These are phyloP conservation scores for Maniola hyperantus DNA, from an alignment of 2,888 invertebrate genomes.

Conservation along the genomic window DNA sequence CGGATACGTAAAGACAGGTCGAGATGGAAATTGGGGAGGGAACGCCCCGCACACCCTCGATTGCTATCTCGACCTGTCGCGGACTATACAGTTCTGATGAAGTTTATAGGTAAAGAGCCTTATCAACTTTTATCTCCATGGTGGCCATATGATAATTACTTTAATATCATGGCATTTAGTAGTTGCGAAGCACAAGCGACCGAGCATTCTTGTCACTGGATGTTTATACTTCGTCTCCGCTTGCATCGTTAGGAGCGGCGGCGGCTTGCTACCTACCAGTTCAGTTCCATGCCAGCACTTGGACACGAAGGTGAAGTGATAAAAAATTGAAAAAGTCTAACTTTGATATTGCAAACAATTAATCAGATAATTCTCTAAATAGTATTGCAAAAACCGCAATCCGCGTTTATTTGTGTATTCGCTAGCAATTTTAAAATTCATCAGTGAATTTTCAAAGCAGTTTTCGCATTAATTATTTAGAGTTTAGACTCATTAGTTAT, in stretches of 20 bases:
- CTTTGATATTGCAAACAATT: constrained; percentile 1
- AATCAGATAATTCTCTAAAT: neutral
- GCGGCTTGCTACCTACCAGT: constrained; percentile 51
- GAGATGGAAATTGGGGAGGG: no score
- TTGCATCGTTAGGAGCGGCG: constrained; percentile 68
- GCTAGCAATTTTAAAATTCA: no score
- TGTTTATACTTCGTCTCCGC: constrained; percentile 77
- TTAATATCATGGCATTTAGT: constrained; percentile 33
- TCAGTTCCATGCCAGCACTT: constrained; percentile 67
- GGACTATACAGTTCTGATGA: no score
- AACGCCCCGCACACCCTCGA: no score
- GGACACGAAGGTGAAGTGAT: constrained; percentile 57
- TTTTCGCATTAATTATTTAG: no score
- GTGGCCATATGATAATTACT: constrained; percentile 29
- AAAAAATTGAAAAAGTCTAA: neutral
- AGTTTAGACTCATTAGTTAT: no score
- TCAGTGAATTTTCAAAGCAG: no score
- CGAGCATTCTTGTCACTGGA: constrained; percentile 74
- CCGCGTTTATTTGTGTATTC: no score
- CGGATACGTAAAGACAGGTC: no score
- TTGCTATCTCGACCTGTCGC: no score
- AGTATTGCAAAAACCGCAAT: no score
- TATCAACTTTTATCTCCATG: constrained; percentile 34
- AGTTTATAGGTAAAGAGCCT: constrained; percentile 32
- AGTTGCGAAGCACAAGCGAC: constrained; percentile 44